A percentile compares a stretch with the other conserved stretches of the same genome.
Evolutionary conservation across 64 coral and sea anemone species (phyloP).

Genomic region (Porites australiensis): DNA sequence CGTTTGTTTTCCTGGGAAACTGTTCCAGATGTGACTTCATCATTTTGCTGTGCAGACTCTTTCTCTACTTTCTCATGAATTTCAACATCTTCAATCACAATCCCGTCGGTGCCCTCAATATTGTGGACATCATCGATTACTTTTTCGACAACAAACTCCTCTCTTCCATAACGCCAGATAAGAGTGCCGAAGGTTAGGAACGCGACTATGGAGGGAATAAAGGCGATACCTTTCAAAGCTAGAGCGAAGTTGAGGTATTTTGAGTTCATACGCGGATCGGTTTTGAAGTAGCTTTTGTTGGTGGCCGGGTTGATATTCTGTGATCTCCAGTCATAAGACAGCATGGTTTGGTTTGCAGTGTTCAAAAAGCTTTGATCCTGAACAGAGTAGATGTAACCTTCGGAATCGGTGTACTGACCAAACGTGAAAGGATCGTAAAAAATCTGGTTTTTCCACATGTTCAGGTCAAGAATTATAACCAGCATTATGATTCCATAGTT

Average conservation of each 20-base stretch:
- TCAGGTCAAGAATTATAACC: slow-evolving; percentile 97
- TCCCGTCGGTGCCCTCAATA: slow-evolving; percentile 67
- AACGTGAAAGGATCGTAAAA: slow-evolving; percentile 93
- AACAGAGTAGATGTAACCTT: slow-evolving; percentile 80
- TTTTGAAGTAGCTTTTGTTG: slow-evolving; percentile 59
- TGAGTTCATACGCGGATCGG: slow-evolving; percentile 92
- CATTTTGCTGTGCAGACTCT: neutral
- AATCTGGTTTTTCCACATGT: slow-evolving; percentile 99
- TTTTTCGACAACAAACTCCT: slow-evolving; percentile 83
- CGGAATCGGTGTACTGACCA: slow-evolving; percentile 84
- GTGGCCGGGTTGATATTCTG: slow-evolving; percentile 73
- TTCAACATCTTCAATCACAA: slow-evolving; percentile 64
- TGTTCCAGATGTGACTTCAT: neutral
- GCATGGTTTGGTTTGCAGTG: slow-evolving; percentile 80
- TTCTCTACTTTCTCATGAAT: neutral
- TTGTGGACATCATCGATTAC: slow-evolving; percentile 74
- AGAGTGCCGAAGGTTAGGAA: slow-evolving; percentile 87
- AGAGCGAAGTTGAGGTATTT: slow-evolving; percentile 84
- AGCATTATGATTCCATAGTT: slow-evolving; percentile 98
- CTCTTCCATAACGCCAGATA: slow-evolving; percentile 93
- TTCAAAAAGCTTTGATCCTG: slow-evolving; percentile 61
- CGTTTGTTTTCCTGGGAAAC: neutral
- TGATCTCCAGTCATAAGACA: slow-evolving; percentile 82
- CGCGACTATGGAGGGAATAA: slow-evolving; percentile 84
- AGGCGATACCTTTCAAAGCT: slow-evolving; percentile 85